Percentiles rank a stretch among this genome's conserved stretches.
These are phyloP conservation scores for Eugnorisma glareosa DNA, from an alignment of 2,888 invertebrate species.

Conservation along the genomic window DNA sequence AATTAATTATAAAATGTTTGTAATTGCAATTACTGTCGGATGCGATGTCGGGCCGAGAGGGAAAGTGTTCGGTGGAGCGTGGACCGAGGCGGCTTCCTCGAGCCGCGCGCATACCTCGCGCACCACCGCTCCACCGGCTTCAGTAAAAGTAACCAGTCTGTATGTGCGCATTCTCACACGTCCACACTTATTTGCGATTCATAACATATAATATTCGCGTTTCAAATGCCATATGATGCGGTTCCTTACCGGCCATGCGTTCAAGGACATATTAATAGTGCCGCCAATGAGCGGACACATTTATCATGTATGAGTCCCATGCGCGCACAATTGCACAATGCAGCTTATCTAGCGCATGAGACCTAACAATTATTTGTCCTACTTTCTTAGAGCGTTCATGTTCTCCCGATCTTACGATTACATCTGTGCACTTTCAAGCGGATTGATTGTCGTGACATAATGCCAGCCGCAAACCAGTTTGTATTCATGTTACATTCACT, in stretches of 20 bases:
- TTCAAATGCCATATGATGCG: slow-evolving; percentile 68
- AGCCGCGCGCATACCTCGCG: slow-evolving; percentile 69
- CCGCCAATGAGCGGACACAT: slow-evolving; percentile 83
- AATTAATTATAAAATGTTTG: slow-evolving; percentile 75
- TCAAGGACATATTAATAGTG: slow-evolving; percentile 88
- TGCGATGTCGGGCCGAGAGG: slow-evolving; percentile 82
- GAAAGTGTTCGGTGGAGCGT: slow-evolving; percentile 86
- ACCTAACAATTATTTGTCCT: slow-evolving; percentile 84
- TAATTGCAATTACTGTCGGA: slow-evolving; percentile 78
- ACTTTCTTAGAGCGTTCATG: slow-evolving; percentile 79
- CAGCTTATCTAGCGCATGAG: slow-evolving; percentile 86
- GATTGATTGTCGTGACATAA: slow-evolving; percentile 79
- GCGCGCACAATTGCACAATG: slow-evolving; percentile 85
- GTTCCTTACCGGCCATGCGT: slow-evolving; percentile 75
- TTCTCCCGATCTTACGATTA: slow-evolving; percentile 74
- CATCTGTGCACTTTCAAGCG: slow-evolving; percentile 78
- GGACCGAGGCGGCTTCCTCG: slow-evolving; percentile 82
- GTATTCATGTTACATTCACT: slow-evolving; percentile 72
- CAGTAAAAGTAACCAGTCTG: slow-evolving; percentile 79
- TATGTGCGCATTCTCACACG: slow-evolving; percentile 73
- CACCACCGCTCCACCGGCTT: slow-evolving; percentile 67
- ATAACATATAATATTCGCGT: slow-evolving; percentile 69
- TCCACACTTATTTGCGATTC: slow-evolving; percentile 70
- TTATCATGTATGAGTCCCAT: slow-evolving; percentile 81
- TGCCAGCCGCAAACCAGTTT: slow-evolving; percentile 62